Evolutionary conservation across 1,140 invertebrate species (phyloP).

Genomic region (Drosophila kurseongensis): DNA sequence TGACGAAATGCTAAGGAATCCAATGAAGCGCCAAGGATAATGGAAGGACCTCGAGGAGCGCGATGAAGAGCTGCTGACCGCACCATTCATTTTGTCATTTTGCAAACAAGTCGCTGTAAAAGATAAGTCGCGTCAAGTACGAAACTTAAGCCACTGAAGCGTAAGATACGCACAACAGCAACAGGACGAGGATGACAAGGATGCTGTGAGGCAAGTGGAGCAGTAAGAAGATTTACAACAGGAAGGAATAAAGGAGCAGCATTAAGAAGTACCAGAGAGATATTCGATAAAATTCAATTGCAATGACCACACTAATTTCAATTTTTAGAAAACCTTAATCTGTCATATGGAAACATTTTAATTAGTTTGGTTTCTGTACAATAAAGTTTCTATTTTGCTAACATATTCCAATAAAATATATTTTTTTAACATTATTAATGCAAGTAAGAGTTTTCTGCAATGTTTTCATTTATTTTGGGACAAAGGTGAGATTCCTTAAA

Average conservation of each 20-base stretch:
- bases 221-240: conserved; percentile 7
- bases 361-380: too few species aligned
- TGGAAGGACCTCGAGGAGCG: conserved; percentile 21
- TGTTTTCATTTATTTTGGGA: too few species aligned
- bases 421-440: too few species aligned
- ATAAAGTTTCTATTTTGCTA: too few species aligned
- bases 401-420: too few species aligned
- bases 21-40: conserved; percentile 38
- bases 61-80: conserved; percentile 68
- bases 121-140: conserved; percentile 77
- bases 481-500: too few species aligned
- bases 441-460: too few species aligned
- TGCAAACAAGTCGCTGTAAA: conserved; percentile 76
- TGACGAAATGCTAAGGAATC: conserved; percentile 23
- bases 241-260: conserved; percentile 1
- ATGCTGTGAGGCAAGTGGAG: not conserved
- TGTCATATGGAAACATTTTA: too few species aligned
- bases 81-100: conserved; percentile 80
- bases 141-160: conserved; percentile 76
- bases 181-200: conserved; percentile 17
- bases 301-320: not conserved
- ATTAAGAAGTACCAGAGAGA: conserved; percentile 6
- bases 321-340: not conserved
- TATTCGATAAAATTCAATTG: not conserved
- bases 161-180: conserved; percentile 69